phyloP scores from a whole-genome alignment of 1,140 invertebrate genomes.

The Drosophila ambigua region DNA sequence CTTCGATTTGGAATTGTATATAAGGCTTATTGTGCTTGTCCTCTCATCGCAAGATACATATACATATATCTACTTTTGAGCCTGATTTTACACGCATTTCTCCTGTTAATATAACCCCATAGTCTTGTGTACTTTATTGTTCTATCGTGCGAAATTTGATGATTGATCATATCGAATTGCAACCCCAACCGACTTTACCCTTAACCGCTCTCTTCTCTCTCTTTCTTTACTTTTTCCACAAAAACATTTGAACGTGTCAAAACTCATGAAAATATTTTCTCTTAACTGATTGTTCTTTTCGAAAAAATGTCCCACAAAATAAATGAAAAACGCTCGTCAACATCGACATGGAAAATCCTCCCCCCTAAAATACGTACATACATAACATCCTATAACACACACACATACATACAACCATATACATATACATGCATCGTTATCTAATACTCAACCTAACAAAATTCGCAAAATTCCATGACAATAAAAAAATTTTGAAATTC shows the following conservation, averaged over 20 bases:
- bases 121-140: background rate
- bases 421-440: constrained; percentile 47
- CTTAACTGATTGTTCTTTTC: constrained; percentile 66
- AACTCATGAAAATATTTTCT: constrained; percentile 71
- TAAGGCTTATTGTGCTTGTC: constrained; percentile 55
- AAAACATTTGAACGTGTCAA: constrained; percentile 64
- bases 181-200: constrained; percentile 4
- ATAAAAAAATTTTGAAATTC: constrained; percentile 18
- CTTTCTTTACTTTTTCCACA: constrained; percentile 53
- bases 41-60: constrained; percentile 4
- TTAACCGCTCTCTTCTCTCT: constrained; percentile 35
- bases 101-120: too few relatives aligned
- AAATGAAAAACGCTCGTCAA: constrained; percentile 62
- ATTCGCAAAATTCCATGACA: constrained; percentile 38
- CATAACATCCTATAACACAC: too few relatives aligned
- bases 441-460: constrained; percentile 42
- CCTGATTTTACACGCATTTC: constrained; percentile 35
- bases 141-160: background rate
- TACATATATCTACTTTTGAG: constrained; percentile 25
- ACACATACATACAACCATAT: constrained; percentile 33
- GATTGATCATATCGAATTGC: constrained; percentile 7
- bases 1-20: background rate
- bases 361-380: constrained; percentile 27
- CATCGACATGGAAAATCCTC: constrained; percentile 58
- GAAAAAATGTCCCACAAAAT: constrained; percentile 38